Conservation (phyloP, 2,888 invertebrate genomes). For the Apotomis turbidana region DNA sequence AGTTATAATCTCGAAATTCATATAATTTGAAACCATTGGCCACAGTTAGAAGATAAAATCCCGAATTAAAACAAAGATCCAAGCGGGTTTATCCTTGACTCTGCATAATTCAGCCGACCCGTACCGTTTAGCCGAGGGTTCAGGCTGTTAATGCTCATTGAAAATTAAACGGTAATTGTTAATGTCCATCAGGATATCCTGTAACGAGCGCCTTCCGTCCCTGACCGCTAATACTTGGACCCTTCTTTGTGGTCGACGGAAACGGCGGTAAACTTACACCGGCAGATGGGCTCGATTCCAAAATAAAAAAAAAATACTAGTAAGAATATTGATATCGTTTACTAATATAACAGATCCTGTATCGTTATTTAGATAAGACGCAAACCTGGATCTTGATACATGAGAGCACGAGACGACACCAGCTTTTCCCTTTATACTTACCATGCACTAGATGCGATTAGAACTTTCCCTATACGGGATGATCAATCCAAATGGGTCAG, state of each 20-base stretch:
- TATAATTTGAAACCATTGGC: background rate
- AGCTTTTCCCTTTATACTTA: no score
- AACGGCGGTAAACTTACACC: slow-evolving; percentile 33
- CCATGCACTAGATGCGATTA: no score
- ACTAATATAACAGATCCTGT: no score
- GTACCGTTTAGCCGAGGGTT: slow-evolving; percentile 33
- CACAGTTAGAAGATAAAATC: background rate
- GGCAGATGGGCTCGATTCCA: slow-evolving; percentile 4
- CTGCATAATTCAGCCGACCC: slow-evolving; percentile 21
- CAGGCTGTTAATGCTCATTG: slow-evolving; percentile 50
- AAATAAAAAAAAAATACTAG: slow-evolving; percentile 16
- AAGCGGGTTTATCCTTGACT: slow-evolving; percentile 26
- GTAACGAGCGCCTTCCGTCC: slow-evolving; percentile 66
- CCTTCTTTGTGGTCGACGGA: slow-evolving; percentile 44
- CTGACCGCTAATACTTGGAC: slow-evolving; percentile 53
- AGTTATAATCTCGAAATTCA: background rate
- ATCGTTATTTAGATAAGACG: no score
- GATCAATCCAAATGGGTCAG: no score
- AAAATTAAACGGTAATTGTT: slow-evolving; percentile 43
- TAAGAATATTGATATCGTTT: background rate
- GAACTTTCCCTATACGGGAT: no score
- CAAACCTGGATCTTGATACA: no score
- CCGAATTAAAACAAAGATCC: slow-evolving; percentile 3
- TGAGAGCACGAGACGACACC: no score
- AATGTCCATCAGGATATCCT: slow-evolving; percentile 56